Evolutionary conservation across 1,140 invertebrate species (phyloP), one percentile per base, ranked within the genome.

Genomic region (Diorhabda elongata): DNA sequence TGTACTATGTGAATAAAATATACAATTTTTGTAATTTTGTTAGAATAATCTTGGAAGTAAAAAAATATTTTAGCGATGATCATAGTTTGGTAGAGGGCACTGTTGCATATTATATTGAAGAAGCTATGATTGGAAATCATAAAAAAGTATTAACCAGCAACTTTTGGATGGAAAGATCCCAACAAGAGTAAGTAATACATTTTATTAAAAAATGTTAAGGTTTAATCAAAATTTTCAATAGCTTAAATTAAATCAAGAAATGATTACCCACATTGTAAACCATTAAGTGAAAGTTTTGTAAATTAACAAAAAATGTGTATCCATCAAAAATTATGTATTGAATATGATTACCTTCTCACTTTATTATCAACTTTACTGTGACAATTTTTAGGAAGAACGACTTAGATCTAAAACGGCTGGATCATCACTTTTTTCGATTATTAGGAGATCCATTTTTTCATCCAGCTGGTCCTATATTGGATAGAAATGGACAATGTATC

Each of bases 401-500:
- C 64, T 66, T 72, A 66, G 73, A 76, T 68, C 41, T 75, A 7
- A 57, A 56, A 44, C 61, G 72, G 64, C 68, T 76, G 41, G 75
- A 76, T 58, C 67, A 75, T 59, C 74, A 76, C 52, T 61, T 76
- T 26, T 76, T 76, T 69, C 72, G 68, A 8, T 61, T 76, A 59
- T 60, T 76, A n/a, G 68, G 70, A 41, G 74, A 76, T 69, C 70
- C 64, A 44, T 67, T 64, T n/a, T 71, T 76, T 45, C 67, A 68
- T 58, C 69, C 71, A 45, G 69, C 72, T 9, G 72, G 72, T 26
- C 69, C 76, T 42, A 73, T 70, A 4, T 61, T 76, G 41, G 72
- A 76, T 57, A 70, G 72, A 64, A 73, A 73, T 58, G 76, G 76
- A 3, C 76, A 76, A 8, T 77, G 76, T 64, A 75, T 77, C 58